Evolutionary conservation across 1,140 invertebrate species (phyloP).

Genomic region (Samia ricini): DNA sequence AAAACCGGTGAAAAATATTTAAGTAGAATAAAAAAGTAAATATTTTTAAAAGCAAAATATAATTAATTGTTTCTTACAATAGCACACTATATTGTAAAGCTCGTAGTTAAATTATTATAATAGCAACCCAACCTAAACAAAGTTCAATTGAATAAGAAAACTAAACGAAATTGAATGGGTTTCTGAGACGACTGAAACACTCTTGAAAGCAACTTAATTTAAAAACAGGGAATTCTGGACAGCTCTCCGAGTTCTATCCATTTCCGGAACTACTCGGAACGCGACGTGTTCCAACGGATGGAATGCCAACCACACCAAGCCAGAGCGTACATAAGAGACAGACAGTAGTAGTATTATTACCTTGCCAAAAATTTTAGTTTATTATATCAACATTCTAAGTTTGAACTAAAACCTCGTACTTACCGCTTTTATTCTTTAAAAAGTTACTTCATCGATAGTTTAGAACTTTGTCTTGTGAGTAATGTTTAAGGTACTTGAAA

Average conservation of each 20-base stretch:
- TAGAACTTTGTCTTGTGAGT: too few relatives aligned
- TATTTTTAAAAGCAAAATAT: too few relatives aligned
- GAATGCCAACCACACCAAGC: conserved; percentile 16
- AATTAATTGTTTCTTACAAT: too few relatives aligned
- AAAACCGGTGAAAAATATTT: too few relatives aligned
- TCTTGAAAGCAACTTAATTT: not conserved
- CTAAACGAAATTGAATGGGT: conserved; percentile 19
- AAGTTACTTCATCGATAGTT: too few relatives aligned
- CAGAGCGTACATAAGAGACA: not conserved
- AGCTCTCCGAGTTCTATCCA: conserved; percentile 30
- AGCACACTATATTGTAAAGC: not conserved
- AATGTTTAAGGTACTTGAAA: too few relatives aligned
- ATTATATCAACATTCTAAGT: not conserved
- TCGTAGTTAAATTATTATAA: not conserved
- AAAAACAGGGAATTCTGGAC: not conserved
- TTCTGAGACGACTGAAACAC: not conserved
- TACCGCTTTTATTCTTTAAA: too few relatives aligned
- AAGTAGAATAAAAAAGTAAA: too few relatives aligned
- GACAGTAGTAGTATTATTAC: not conserved
- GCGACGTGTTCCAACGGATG: conserved; percentile 21
- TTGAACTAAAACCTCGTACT: too few relatives aligned
- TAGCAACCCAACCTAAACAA: not conserved
- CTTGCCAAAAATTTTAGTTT: not conserved
- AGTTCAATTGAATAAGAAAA: conserved; percentile 2
- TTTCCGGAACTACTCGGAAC: conserved; percentile 38